These are phyloP conservation scores for Nicator chloris DNA, from an alignment of 2,113 vertebrate species.

Conservation along the genomic window DNA sequence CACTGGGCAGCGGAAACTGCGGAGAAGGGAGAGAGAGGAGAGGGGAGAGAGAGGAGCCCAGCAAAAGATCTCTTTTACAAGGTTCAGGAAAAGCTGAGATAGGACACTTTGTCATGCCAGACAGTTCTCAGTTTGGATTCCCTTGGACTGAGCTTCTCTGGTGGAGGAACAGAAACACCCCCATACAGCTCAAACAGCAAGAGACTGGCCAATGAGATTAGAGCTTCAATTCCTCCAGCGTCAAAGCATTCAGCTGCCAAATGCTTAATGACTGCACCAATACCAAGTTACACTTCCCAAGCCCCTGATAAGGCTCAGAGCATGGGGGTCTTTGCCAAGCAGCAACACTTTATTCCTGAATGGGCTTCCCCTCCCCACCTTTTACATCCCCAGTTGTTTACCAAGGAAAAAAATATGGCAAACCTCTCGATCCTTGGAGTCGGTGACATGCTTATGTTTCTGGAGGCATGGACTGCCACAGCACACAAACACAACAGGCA, in stretches of 20 bases:
- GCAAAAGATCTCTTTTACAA: not conserved
- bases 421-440: not conserved
- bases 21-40: not conserved
- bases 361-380: not conserved
- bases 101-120: rapidly evolving
- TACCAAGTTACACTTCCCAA: not conserved
- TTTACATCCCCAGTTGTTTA: not conserved
- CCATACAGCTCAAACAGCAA: not conserved
- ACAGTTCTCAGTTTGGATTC: not conserved
- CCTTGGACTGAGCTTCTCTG: not conserved
- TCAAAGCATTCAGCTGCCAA: not conserved
- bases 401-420: not conserved
- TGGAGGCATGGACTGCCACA: not conserved
- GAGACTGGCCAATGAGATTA: not conserved
- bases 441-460: not conserved
- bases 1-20: not conserved
- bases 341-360: not conserved
- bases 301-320: not conserved
- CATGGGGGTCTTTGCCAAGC: not conserved
- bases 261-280: not conserved
- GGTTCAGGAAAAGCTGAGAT: not conserved
- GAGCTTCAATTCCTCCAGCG: not conserved
- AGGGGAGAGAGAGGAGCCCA: not conserved
- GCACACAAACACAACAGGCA: not conserved
- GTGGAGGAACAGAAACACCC: not conserved